These are phyloP conservation scores for Caenorhabditis sp. DNA, from an alignment of 2,888 invertebrate species.

Conservation along the genomic window DNA sequence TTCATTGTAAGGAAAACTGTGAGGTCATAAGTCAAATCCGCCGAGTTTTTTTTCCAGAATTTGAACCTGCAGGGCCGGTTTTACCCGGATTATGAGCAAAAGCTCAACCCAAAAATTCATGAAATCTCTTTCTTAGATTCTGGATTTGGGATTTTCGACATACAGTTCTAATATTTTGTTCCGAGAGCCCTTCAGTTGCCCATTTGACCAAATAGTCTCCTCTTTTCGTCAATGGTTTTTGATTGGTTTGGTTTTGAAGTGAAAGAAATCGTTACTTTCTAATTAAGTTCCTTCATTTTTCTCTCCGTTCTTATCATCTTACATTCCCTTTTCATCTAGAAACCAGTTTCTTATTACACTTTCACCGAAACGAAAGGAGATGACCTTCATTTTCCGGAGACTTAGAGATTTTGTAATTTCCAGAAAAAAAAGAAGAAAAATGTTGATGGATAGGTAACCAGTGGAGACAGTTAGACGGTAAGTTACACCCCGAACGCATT, in stretches of 20 bases:
- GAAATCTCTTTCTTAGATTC: too few relatives aligned
- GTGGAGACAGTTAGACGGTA: slow-evolving; percentile 27
- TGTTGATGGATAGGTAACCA: slow-evolving; percentile 35
- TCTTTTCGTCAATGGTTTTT: slow-evolving; percentile 6
- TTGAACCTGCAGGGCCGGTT: too few relatives aligned
- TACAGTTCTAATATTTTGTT: neutral
- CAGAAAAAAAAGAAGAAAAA: slow-evolving; percentile 48
- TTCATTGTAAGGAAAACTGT: too few relatives aligned
- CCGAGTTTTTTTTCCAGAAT: too few relatives aligned
- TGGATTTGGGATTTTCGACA: too few relatives aligned
- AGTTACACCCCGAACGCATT: slow-evolving; percentile 27
- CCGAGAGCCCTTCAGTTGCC: neutral
- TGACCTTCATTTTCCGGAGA: slow-evolving; percentile 39
- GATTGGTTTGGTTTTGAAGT: slow-evolving; percentile 11
- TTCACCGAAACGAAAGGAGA: slow-evolving; percentile 6
- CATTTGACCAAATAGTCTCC: neutral
- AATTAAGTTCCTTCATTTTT: slow-evolving; percentile 30
- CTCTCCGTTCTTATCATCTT: slow-evolving; percentile 38
- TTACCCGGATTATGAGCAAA: too few relatives aligned
- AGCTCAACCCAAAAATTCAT: too few relatives aligned
- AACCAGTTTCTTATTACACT: slow-evolving; percentile 34
- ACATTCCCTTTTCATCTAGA: slow-evolving; percentile 26
- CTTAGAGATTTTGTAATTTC: slow-evolving; percentile 45
- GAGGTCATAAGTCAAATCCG: too few relatives aligned
- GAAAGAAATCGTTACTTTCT: slow-evolving; percentile 20